These are phyloP conservation scores for Hydrozoanthus gracilis DNA, from an alignment of 92 coral and sea anemone species.

Conservation along the genomic window DNA sequence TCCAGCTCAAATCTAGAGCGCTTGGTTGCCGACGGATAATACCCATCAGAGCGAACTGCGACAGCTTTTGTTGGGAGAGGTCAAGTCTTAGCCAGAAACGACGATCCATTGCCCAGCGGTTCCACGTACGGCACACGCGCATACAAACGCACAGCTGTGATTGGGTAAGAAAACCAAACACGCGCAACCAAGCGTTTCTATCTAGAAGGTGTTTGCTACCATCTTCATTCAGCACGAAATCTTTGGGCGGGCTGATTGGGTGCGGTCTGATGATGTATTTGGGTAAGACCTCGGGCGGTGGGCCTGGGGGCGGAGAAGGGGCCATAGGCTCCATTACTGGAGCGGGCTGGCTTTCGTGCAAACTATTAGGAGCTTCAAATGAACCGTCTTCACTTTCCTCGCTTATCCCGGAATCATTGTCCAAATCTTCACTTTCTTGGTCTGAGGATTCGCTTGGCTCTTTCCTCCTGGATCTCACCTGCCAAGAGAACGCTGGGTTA, in stretches of 20 bases:
- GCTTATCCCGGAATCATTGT: slow-evolving; percentile 42
- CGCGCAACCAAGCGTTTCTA: slow-evolving; percentile 79
- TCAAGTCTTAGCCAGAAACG: slow-evolving; percentile 87
- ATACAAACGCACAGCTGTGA: slow-evolving; percentile 89
- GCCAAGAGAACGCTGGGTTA: not conserved
- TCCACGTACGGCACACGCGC: slow-evolving; percentile 99
- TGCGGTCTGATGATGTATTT: slow-evolving; percentile 92
- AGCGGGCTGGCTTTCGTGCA: slow-evolving; percentile 52
- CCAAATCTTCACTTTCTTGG: slow-evolving; percentile 68
- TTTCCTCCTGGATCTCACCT: slow-evolving; percentile 32
- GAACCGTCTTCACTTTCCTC: slow-evolving; percentile 43
- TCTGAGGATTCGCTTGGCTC: slow-evolving; percentile 70
- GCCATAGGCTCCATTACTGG: slow-evolving; percentile 53
- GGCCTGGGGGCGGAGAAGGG: slow-evolving; percentile 79
- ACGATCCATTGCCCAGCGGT: slow-evolving; percentile 96
- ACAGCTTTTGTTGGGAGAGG: slow-evolving; percentile 73
- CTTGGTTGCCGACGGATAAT: slow-evolving; percentile 96
- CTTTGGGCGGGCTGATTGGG: slow-evolving; percentile 84
- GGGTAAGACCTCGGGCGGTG: slow-evolving; percentile 90
- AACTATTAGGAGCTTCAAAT: slow-evolving; percentile 44
- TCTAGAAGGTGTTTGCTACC: slow-evolving; percentile 75
- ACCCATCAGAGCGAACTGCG: slow-evolving; percentile 82
- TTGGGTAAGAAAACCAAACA: slow-evolving; percentile 77
- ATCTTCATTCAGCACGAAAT: slow-evolving; percentile 67
- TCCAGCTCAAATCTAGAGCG: slow-evolving; percentile 89